Percentiles rank a stretch among this genome's conserved stretches.
Evolutionary conservation across 2,888 invertebrate species (phyloP).

Genomic region (Leptodirus hochenwartii): DNA sequence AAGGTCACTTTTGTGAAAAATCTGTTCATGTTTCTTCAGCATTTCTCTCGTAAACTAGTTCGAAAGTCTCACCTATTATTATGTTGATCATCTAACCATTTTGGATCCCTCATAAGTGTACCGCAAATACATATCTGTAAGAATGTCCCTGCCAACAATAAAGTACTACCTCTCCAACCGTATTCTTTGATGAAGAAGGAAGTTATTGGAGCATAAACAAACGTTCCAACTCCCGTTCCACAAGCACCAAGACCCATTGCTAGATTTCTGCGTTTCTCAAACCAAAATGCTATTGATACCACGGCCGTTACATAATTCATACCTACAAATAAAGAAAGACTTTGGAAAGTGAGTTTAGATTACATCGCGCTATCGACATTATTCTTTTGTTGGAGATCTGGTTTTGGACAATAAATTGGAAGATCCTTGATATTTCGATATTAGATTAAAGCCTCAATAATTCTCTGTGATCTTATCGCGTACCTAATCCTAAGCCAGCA

Average conservation of each 20-base stretch:
- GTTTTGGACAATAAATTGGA: no score
- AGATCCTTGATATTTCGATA: no score
- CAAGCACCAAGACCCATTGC: constrained; percentile 78
- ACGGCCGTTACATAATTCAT: constrained; percentile 79
- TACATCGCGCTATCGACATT: no score
- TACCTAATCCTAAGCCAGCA: constrained; percentile 67
- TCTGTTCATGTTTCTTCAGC: no score
- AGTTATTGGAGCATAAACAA: constrained; percentile 73
- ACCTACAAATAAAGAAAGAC: no score
- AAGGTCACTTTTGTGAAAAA: no score
- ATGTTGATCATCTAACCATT: constrained; percentile 58
- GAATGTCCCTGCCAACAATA: constrained; percentile 67
- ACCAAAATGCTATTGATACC: constrained; percentile 84
- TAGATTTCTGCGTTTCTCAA: constrained; percentile 69
- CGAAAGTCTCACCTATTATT: no score
- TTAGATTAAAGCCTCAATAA: no score
- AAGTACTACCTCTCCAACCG: constrained; percentile 71
- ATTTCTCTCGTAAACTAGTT: no score
- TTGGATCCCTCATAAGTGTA: constrained; percentile 72
- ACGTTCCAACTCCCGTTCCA: constrained; percentile 79
- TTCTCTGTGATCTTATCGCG: no score
- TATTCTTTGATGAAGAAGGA: constrained; percentile 57
- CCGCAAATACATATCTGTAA: constrained; percentile 75
- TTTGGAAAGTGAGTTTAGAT: no score
- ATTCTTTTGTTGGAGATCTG: no score